Evolutionary conservation across 2,888 invertebrate species (phyloP), one percentile per base, ranked within the genome.

Genomic region (Callyntrura guangdongensis): DNA sequence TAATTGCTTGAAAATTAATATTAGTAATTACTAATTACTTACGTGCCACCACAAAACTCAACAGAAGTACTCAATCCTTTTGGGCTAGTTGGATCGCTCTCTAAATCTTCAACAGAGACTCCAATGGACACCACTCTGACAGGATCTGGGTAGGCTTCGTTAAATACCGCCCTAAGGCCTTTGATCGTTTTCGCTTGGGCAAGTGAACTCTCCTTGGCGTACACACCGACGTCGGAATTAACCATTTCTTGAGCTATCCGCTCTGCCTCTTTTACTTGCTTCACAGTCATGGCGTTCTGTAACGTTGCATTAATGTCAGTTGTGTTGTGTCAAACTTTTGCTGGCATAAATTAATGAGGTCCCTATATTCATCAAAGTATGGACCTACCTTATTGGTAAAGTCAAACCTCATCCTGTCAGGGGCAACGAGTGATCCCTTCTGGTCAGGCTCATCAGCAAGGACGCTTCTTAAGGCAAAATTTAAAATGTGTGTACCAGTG

Each of bases 31-130:
- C n/a, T n/a, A n/a, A n/a, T n/a, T n/a, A 95, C 96, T 95, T 94
- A 97, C 96, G 99, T 99, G 94, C 99, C 99, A 89, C 99, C 99
- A 95, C 99, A 99, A 95, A 99, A 99, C 95, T 99, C 99, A 6
- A 99, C 98, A 0, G 99, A 99, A 0, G 99, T 99, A 90, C 97
- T 96, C 81, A 96, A 96, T 0, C 91, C 88, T 72, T 91, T 89
- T 22, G 97, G 96, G 25, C 97, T 96, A 86, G 97, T 96, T 0
- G 99, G 99, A 95, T 99, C 97, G 36, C 96, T 96, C 94, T 99
- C 97, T 67, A 99, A 96, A 69, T 98, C 96, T 94, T 99, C 99
- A 6, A 99, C 97, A 0, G 99, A 97, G 64, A 99, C 96, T 22
- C 99, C 99, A 94, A 99, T 97, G 36, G 98, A 98, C 64, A 99